Conservation (phyloP, 2,888 invertebrate species). For the Pollenia labialis region DNA sequence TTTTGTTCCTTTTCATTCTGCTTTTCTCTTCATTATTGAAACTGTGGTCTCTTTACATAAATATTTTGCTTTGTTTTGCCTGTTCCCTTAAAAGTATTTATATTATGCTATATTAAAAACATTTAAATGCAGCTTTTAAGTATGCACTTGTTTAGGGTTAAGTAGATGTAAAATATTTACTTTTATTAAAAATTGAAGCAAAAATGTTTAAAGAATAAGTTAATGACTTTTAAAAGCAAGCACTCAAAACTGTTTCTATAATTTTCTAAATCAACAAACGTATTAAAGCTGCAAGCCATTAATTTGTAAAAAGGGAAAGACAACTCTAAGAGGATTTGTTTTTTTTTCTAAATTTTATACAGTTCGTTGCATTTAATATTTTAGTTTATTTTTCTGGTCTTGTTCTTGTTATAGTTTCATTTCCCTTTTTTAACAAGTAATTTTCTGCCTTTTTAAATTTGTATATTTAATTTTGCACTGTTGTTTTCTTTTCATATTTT, state of each 20-base stretch:
- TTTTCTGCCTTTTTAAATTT: constrained; percentile 37
- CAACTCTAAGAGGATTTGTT: neutral
- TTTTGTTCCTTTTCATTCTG: too few relatives aligned
- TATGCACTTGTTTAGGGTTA: constrained; percentile 38
- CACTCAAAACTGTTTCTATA: neutral
- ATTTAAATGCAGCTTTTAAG: constrained; percentile 17
- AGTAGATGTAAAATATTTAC: constrained; percentile 18
- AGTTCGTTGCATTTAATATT: constrained; percentile 35
- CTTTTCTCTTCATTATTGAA: too few relatives aligned
- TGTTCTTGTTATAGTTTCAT: constrained; percentile 14
- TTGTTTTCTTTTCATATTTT: constrained; percentile 28
- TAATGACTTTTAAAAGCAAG: neutral
- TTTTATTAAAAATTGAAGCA: neutral
- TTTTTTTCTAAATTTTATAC: constrained; percentile 6
- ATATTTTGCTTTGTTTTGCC: too few relatives aligned
- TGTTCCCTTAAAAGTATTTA: too few relatives aligned
- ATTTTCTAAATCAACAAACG: neutral
- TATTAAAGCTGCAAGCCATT: neutral
- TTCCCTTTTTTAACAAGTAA: neutral
- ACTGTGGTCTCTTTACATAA: too few relatives aligned
- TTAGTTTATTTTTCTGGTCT: constrained; percentile 18
- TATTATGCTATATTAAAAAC: neutral
- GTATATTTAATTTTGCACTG: neutral
- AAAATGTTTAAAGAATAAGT: neutral
- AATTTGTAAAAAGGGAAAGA: neutral